Evolutionary conservation across 2,888 invertebrate species (phyloP), one percentile per base, ranked within the genome.

Genomic region (Agonopterix subpropinquella): DNA sequence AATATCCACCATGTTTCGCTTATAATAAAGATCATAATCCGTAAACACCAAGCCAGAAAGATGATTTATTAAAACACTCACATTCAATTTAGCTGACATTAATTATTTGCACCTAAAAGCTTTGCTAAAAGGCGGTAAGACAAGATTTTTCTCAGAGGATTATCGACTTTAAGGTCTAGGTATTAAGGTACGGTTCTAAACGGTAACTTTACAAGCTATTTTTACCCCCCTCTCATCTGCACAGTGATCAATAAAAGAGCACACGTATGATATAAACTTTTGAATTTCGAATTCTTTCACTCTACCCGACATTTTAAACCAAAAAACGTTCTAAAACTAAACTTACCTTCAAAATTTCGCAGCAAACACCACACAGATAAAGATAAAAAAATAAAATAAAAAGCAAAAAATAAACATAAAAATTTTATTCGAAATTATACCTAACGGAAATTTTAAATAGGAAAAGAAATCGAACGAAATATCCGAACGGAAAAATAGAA

Each of bases 161-260:
- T 60, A 50, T 60, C 51, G 50, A 53, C 64, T 57, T 56, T 68
- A 65, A 58, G 13, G 0, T 47, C 43, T 41, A 37, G 4, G 15
- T 9, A 2, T 15, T 63, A 70, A 56, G 59, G 67, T 50, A 51
- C 41, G 51, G 60, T 63, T 67, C 11, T 55, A 47, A 46, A 39
- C 49, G 45, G 11, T n/a, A 11, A 41, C 1, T 8, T 13, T 36
- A 11, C 41, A 60, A 62, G 65, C 61, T 76, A 76, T 73, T 76
- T 75, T 72, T 71, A 64, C 62, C 62, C 64, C 57, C 64, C 62
- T 56, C 65, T 54, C 66, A 63, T 69, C 68, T 69, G 64, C 66
- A 64, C 65, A 51, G 57, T 64, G 70, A 77, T 79, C 78, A 67
- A 79, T 79, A 77, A 44, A 2, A 11, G 15, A 11, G 35, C 8